A percentile compares a stretch with the other conserved stretches of the same genome.
Evolutionary conservation across 2,113 vertebrate species (phyloP).

Genomic region (Holacanthus passer): DNA sequence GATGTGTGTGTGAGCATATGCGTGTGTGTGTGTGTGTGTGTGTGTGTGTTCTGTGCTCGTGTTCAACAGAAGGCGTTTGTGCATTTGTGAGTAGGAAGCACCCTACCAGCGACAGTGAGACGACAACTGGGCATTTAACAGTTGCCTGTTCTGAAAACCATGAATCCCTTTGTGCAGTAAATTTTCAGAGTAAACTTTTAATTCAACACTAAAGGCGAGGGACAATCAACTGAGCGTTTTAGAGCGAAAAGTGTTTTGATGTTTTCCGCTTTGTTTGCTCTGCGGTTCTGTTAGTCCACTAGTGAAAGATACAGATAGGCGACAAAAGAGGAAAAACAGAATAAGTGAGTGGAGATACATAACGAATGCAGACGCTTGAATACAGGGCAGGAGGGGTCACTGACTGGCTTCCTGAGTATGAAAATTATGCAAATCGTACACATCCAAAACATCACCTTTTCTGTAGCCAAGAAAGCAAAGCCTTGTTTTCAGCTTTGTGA

Average conservation of each 20-base stretch:
- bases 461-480: background rate
- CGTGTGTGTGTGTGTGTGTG: conserved; percentile 22
- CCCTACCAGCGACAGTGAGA: conserved; percentile 6
- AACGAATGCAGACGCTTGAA: background rate
- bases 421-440: background rate
- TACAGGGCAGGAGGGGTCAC: background rate
- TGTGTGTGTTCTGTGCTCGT: background rate
- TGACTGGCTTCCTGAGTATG: background rate
- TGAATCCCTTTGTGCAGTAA: conserved; percentile 28
- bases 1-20: background rate
- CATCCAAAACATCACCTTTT: background rate
- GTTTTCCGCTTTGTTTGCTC: conserved; percentile 5
- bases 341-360: conserved; percentile 1
- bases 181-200: conserved; percentile 29
- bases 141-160: conserved; percentile 18
- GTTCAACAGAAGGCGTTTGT: conserved; percentile 13
- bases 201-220: conserved; percentile 19
- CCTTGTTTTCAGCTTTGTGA: background rate
- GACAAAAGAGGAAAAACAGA: background rate
- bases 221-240: conserved; percentile 28
- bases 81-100: conserved; percentile 8
- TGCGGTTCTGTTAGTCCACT: background rate
- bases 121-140: conserved; percentile 15
- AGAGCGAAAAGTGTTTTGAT: background rate
- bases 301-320: background rate